Percentiles rank a stretch among this genome's conserved stretches.
These are phyloP conservation scores for Mesocricetus auratus DNA, from an alignment of 2,113 vertebrate species.

Conservation along the genomic window DNA sequence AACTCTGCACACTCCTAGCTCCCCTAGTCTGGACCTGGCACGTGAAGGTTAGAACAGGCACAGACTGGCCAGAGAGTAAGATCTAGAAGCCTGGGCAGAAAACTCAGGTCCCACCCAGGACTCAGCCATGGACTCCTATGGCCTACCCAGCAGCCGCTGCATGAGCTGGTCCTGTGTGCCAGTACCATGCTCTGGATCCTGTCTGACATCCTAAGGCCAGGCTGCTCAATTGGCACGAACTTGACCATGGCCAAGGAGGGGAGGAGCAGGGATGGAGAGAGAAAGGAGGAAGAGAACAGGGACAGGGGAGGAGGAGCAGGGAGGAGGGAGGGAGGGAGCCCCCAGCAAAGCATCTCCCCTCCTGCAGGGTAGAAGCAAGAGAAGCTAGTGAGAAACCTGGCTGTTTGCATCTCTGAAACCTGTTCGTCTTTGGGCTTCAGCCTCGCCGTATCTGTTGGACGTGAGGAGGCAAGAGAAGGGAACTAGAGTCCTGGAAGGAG, in stretches of 20 bases:
- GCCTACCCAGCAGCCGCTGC: background rate
- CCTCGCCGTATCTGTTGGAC: background rate
- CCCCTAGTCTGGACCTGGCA: background rate
- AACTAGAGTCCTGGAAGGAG: background rate
- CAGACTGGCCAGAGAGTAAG: background rate
- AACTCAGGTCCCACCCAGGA: background rate
- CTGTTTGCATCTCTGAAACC: background rate
- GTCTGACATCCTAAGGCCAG: no score
- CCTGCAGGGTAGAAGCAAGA: background rate
- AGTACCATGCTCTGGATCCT: background rate
- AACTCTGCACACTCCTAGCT: background rate
- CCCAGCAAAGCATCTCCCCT: background rate
- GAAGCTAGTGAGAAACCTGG: background rate
- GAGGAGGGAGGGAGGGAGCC: background rate
- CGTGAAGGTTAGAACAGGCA: background rate
- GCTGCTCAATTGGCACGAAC: background rate
- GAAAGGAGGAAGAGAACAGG: background rate
- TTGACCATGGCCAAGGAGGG: background rate
- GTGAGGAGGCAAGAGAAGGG: background rate
- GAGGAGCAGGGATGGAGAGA: background rate
- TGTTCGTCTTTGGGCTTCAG: background rate
- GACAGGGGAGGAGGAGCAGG: background rate
- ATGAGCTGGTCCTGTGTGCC: background rate
- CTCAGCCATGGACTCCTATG: background rate
- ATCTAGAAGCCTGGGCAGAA: background rate